Evolutionary conservation across 2,888 invertebrate genomes (phyloP).

Genomic region (Formica aserva): DNA sequence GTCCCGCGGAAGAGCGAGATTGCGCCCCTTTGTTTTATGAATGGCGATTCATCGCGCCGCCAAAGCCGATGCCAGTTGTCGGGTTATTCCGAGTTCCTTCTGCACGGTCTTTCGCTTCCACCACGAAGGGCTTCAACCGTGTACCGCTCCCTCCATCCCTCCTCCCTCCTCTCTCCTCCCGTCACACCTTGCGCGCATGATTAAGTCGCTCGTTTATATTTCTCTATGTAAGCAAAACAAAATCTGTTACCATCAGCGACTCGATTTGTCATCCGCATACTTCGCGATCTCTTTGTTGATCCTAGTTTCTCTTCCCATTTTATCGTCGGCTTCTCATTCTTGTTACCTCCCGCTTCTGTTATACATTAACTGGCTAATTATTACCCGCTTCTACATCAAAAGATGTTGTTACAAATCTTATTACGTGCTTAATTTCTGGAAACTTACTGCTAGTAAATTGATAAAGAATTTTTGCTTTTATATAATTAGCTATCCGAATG

Average conservation of each 20-base stretch:
- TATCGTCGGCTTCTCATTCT: neutral
- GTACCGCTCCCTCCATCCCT: neutral
- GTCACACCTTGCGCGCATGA: slow-evolving; percentile 32
- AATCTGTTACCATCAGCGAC: slow-evolving; percentile 24
- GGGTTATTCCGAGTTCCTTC: slow-evolving; percentile 30
- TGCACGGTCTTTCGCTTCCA: neutral
- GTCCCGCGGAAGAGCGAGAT: slow-evolving; percentile 34
- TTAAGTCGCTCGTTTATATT: slow-evolving; percentile 47
- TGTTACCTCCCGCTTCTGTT: neutral
- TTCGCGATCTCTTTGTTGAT: neutral
- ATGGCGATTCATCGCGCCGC: slow-evolving; percentile 37
- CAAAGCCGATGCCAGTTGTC: slow-evolving; percentile 31
- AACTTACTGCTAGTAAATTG: neutral
- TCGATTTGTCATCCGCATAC: slow-evolving; percentile 29
- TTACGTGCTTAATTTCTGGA: neutral
- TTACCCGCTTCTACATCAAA: neutral
- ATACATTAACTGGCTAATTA: neutral
- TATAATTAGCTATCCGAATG: neutral
- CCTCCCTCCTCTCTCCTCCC: too few relatives aligned
- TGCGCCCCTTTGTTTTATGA: slow-evolving; percentile 46
- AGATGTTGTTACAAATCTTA: neutral
- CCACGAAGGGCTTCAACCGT: neutral
- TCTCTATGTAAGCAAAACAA: slow-evolving; percentile 22
- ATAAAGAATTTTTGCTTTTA: neutral
- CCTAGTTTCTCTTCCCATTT: neutral